Evolutionary conservation across 2,797 vertebrate genomes (phyloP), one percentile per base, ranked within the genome.

Genomic region (Pantherophis vulpinus): DNA sequence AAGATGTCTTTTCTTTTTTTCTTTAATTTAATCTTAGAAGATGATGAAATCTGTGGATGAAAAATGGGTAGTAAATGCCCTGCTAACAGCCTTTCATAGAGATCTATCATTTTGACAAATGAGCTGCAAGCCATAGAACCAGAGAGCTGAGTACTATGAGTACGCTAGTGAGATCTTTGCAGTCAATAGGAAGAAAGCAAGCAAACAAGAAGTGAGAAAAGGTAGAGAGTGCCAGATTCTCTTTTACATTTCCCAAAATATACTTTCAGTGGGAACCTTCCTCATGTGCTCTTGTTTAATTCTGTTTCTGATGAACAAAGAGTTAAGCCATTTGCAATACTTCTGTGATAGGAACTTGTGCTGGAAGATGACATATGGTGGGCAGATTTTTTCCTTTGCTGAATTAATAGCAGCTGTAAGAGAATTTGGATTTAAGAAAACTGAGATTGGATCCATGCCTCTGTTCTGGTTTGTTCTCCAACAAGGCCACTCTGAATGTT

Each of bases 11-110:
- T 90, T 94, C 94, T 94, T 95, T 25, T 42, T 94, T 96, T 94
- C 95, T 91, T 95, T 97, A 97, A 97, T 97, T 97, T 97, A 97
- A 97, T 97, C 97, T 96, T 96, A 93, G 95, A 94, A 95, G 92
- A 94, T 89, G 94, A 89, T 97, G 97, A 96, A 95, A 97, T 95
- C 88, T 1, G 88, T 70, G 96, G 95, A 97, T 97, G 97, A 97
- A 96, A 93, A 97, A 97, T 96, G 95, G 94, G 95, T 95, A 97
- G 96, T 96, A 97, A 97, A 97, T 97, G 96, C 95, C 96, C 96
- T 94, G 93, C 95, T 97, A 97, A 97, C 96, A 97, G 97, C 95
- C 95, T 92, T 97, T 97, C 96, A 97, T 96, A 94, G 93, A 97
- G 96, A 97, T 96, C 96, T 95, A 95, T 23, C 93, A 18, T 0